Percentiles rank a stretch among this genome's conserved stretches.
These are phyloP conservation scores for Lagopus muta DNA, from an alignment of 2,113 vertebrate genomes.

Conservation along the genomic window DNA sequence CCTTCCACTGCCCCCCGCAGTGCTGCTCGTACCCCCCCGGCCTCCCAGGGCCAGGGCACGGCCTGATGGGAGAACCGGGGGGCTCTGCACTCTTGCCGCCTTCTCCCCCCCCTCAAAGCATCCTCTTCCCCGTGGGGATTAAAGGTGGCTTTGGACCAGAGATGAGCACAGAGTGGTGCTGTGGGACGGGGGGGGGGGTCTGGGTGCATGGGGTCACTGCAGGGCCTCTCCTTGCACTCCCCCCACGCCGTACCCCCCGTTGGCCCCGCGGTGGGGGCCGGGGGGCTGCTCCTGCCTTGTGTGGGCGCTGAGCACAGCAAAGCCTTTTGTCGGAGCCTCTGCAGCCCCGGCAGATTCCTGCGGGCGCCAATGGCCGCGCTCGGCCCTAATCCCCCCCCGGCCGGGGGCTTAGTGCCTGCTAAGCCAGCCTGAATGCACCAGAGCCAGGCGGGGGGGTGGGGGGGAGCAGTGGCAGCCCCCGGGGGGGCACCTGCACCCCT, in stretches of 20 bases:
- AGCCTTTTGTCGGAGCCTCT: constrained; percentile 39
- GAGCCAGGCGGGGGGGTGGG: background rate
- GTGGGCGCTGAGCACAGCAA: constrained; percentile 66
- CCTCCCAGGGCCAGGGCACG: constrained; percentile 54
- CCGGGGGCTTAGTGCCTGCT: constrained; percentile 29
- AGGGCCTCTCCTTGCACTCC: background rate
- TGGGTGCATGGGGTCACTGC: accelerated
- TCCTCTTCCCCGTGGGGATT: background rate
- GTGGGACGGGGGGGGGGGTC: background rate
- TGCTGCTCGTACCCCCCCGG: constrained; percentile 33
- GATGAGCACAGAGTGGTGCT: background rate
- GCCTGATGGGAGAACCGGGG: constrained; percentile 23
- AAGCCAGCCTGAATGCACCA: constrained; percentile 46
- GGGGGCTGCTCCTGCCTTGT: background rate
- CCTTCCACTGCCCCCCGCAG: constrained; percentile 71
- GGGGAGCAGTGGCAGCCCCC: background rate
- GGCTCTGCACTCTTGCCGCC: background rate
- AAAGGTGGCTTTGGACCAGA: background rate
- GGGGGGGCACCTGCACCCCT: background rate
- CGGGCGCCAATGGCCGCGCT: constrained; percentile 23
- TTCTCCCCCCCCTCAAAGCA: background rate
- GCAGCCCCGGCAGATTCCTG: constrained; percentile 54
- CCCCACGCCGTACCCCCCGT: background rate
- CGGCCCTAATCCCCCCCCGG: constrained; percentile 38
- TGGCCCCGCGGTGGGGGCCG: accelerated